Percentiles rank a stretch among this genome's conserved stretches.
Conservation (phyloP, 2,888 invertebrate species). For the Amorpha juglandis region DNA sequence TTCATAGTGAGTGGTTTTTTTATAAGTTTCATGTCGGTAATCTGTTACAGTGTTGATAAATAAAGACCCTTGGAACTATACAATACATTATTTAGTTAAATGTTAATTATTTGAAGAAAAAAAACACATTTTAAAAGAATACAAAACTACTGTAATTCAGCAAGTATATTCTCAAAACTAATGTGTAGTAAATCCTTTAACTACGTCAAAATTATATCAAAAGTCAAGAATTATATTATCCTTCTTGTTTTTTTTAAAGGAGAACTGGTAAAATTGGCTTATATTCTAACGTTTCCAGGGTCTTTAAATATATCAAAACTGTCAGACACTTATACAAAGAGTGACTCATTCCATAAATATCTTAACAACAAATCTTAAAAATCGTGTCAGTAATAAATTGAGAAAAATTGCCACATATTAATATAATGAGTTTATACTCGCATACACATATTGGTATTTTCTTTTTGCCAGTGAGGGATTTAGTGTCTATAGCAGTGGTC, state of each 20-base stretch:
- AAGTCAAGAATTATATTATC: too few relatives aligned
- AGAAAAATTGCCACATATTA: not conserved
- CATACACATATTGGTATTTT: conserved; percentile 1
- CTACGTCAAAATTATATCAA: too few relatives aligned
- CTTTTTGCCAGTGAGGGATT: too few relatives aligned
- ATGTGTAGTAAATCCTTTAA: too few relatives aligned
- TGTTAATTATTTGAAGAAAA: too few relatives aligned
- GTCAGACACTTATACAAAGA: conserved; percentile 1
- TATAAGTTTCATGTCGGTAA: not conserved
- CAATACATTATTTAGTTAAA: too few relatives aligned
- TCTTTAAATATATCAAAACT: not conserved
- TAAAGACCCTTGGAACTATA: not conserved
- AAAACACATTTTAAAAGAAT: too few relatives aligned
- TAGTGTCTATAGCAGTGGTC: too few relatives aligned
- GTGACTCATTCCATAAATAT: not conserved
- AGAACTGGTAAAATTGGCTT: too few relatives aligned
- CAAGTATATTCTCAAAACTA: too few relatives aligned
- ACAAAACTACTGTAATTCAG: too few relatives aligned
- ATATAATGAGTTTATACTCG: not conserved
- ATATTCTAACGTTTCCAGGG: not conserved
- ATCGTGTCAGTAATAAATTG: not conserved
- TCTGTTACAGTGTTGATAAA: not conserved
- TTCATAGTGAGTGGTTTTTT: not conserved
- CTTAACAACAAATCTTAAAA: conserved; percentile 3
- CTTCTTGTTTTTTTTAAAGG: too few relatives aligned